A percentile compares a stretch with the other conserved stretches of the same genome.
phyloP scores from a whole-genome alignment of 2,113 vertebrate genomes.

The Forbesichthys agassizii region DNA sequence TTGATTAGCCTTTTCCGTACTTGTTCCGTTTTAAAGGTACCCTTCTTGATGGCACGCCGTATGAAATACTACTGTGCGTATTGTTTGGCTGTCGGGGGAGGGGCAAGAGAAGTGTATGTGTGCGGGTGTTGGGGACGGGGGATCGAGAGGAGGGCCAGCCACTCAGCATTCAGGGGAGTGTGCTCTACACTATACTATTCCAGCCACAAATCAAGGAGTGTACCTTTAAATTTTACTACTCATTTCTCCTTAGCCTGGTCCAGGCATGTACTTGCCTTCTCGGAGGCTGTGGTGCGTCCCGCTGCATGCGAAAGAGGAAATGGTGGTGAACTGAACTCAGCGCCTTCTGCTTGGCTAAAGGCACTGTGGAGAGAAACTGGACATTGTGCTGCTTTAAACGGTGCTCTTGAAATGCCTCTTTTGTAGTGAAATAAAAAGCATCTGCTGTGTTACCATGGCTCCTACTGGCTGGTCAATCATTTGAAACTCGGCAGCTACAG shows the following conservation, averaged over 20 bases:
- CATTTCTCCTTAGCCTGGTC: slow-evolving; percentile 4
- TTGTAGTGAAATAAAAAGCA: slow-evolving; percentile 74
- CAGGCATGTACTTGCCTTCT: slow-evolving; percentile 24
- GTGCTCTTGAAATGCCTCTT: slow-evolving; percentile 66
- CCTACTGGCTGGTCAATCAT: neutral
- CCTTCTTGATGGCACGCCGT: too few relatives aligned
- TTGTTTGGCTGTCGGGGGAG: too few relatives aligned
- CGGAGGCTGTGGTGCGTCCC: slow-evolving; percentile 39
- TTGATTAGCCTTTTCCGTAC: slow-evolving; percentile 6
- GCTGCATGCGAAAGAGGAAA: slow-evolving; percentile 54
- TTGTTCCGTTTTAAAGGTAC: too few relatives aligned
- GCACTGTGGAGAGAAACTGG: slow-evolving; percentile 28
- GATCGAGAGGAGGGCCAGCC: too few relatives aligned
- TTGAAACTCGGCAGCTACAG: neutral
- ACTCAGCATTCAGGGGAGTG: neutral
- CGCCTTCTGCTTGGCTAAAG: slow-evolving; percentile 32
- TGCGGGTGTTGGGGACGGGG: too few relatives aligned
- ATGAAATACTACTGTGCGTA: too few relatives aligned
- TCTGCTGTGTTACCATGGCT: slow-evolving; percentile 54
- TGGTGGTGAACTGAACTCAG: slow-evolving; percentile 11
- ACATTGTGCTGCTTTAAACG: slow-evolving; percentile 50
- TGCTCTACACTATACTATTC: neutral
- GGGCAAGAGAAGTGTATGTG: too few relatives aligned
- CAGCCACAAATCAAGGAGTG: neutral
- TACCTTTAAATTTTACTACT: slow-evolving; percentile 4